Evolutionary conservation across 1,140 invertebrate species (phyloP).

Genomic region (Macrotrachela quadricornifera): DNA sequence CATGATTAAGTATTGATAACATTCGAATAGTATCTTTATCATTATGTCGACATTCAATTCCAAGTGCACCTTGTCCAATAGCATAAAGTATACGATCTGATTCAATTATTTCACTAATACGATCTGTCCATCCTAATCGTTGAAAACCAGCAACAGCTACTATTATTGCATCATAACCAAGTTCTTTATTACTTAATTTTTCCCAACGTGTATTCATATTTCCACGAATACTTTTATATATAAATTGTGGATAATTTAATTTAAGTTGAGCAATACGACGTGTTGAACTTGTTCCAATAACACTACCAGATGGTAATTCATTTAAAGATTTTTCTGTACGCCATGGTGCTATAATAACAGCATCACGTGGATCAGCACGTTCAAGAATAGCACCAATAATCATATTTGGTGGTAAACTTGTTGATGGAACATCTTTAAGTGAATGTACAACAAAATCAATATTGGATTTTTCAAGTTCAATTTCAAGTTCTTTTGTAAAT

Average conservation of each 20-base stretch:
- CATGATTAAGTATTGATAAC: constrained; percentile 43
- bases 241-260: constrained; percentile 53
- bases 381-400: constrained; percentile 64
- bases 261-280: constrained; percentile 64
- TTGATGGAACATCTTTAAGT: constrained; percentile 70
- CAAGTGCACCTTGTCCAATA: constrained; percentile 80
- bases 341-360: constrained; percentile 51
- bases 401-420: constrained; percentile 58
- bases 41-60: constrained; percentile 61
- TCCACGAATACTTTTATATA: constrained; percentile 28
- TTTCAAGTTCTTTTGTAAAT: constrained; percentile 81
- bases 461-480: constrained; percentile 48
- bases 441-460: constrained; percentile 93
- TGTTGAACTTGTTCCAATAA: constrained; percentile 64
- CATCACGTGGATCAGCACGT: constrained; percentile 71
- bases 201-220: constrained; percentile 41
- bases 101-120: constrained; percentile 37
- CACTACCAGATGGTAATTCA: constrained; percentile 42
- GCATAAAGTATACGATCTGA: constrained; percentile 63
- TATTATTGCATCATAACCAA: constrained; percentile 54
- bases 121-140: constrained; percentile 24
- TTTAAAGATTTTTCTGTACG: constrained; percentile 35
- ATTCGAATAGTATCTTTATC: constrained; percentile 45
- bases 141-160: constrained; percentile 67
- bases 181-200: constrained; percentile 51